Percentiles rank a stretch among this genome's conserved stretches.
phyloP scores from a whole-genome alignment of 2,113 vertebrate species.

The Bubo bubo region DNA sequence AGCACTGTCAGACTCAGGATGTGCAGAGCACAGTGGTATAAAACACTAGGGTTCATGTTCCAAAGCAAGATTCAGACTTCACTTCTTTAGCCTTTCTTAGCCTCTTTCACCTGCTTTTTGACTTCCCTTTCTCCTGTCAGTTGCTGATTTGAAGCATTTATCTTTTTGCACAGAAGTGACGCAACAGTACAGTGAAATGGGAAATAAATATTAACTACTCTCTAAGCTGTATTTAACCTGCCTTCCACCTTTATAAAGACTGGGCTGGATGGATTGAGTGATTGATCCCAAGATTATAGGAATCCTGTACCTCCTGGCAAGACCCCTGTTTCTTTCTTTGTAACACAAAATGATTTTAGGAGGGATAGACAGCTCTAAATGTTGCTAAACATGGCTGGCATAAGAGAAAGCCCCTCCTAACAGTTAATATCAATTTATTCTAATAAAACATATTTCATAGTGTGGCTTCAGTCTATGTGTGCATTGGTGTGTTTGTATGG shows the following conservation, averaged over 20 bases:
- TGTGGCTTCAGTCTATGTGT: background rate
- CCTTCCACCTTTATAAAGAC: background rate
- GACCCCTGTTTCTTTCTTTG: background rate
- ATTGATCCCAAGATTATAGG: background rate
- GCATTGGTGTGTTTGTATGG: background rate
- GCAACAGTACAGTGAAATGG: background rate
- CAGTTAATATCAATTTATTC: background rate
- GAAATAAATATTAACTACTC: slow-evolving; percentile 51
- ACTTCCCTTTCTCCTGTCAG: background rate
- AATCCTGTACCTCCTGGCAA: background rate
- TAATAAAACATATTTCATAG: background rate
- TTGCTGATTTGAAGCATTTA: slow-evolving; percentile 16
- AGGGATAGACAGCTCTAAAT: background rate
- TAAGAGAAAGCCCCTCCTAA: background rate
- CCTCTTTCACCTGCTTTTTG: background rate
- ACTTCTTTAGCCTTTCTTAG: background rate
- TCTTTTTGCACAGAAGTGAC: slow-evolving; percentile 1
- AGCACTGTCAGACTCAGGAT: slow-evolving; percentile 10
- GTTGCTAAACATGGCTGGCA: background rate
- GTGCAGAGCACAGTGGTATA: background rate
- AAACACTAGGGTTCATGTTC: background rate
- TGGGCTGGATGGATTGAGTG: background rate
- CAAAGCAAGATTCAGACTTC: background rate
- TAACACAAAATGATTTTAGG: background rate
- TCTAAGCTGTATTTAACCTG: background rate